Conservation (phyloP, 1,140 invertebrate genomes). For the Halyomorpha halys region DNA sequence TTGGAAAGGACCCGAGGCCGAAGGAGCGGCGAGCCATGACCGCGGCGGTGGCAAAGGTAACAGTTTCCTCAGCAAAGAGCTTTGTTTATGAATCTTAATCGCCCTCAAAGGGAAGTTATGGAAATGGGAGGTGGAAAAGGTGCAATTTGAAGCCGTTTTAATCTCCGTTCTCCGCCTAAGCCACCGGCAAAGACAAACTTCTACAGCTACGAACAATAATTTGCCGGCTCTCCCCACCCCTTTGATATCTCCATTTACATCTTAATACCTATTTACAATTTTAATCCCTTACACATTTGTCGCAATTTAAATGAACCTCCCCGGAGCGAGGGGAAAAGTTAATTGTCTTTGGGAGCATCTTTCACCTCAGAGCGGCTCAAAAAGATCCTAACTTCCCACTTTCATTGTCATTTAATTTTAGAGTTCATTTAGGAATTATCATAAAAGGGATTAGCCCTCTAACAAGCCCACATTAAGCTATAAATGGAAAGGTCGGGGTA, state of each 20-base stretch:
- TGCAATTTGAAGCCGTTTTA: slow-evolving; percentile 9
- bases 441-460: no score
- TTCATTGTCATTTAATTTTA: no score
- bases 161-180: slow-evolving; percentile 1
- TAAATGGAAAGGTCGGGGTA: no score
- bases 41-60: no score
- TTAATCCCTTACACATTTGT: slow-evolving; percentile 12
- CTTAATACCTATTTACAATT: slow-evolving; percentile 9
- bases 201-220: background rate
- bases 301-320: slow-evolving; percentile 6
- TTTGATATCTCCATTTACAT: slow-evolving; percentile 9
- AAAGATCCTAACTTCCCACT: no score
- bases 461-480: no score
- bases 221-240: background rate
- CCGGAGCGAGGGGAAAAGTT: background rate
- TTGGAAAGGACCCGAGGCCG: no score
- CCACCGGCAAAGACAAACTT: slow-evolving; percentile 5
- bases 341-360: slow-evolving; percentile 8
- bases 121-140: background rate
- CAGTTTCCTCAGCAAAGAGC: no score
- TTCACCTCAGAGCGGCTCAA: background rate
- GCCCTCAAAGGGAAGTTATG: background rate
- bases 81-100: slow-evolving; percentile 11
- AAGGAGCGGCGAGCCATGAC: no score
- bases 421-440: no score